Conservation (phyloP, 2,797 vertebrate species). For the Anguilla obscura region DNA sequence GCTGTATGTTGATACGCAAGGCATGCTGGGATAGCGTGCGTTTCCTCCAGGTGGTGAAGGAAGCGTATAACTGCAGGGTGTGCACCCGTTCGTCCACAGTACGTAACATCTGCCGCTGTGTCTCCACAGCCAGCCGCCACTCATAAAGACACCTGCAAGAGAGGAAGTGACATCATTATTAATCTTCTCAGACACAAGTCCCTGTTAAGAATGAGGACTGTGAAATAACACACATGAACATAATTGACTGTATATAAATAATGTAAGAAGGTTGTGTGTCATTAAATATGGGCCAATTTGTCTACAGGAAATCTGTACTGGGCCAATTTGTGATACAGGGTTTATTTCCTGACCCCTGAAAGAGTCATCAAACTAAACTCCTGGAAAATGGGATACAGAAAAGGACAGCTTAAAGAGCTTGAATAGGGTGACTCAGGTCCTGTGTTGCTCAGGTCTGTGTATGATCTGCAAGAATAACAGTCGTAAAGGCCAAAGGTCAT, state of each 20-base stretch:
- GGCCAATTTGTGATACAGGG: no score
- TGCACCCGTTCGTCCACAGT: not conserved
- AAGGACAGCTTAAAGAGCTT: not conserved
- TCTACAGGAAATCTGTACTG: no score
- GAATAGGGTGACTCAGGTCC: not conserved
- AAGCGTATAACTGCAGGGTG: constrained; percentile 2
- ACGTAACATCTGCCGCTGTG: not conserved
- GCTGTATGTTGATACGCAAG: not conserved
- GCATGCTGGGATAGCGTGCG: constrained; percentile 9
- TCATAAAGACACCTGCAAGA: constrained; percentile 21
- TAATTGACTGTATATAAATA: not conserved
- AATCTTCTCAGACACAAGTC: not conserved
- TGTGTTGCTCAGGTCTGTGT: not conserved
- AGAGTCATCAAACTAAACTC: not conserved
- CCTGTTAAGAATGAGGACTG: not conserved
- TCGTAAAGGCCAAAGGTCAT: not conserved
- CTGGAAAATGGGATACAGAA: not conserved
- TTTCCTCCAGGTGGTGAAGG: constrained; percentile 37
- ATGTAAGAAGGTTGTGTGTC: not conserved
- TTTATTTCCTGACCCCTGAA: no score
- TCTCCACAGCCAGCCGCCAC: constrained; percentile 23
- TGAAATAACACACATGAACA: not conserved
- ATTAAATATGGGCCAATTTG: not conserved
- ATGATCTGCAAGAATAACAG: not conserved
- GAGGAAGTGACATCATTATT: constrained; percentile 4